Evolutionary conservation across 2,113 vertebrate species (phyloP).

Genomic region (Vimba vimba): DNA sequence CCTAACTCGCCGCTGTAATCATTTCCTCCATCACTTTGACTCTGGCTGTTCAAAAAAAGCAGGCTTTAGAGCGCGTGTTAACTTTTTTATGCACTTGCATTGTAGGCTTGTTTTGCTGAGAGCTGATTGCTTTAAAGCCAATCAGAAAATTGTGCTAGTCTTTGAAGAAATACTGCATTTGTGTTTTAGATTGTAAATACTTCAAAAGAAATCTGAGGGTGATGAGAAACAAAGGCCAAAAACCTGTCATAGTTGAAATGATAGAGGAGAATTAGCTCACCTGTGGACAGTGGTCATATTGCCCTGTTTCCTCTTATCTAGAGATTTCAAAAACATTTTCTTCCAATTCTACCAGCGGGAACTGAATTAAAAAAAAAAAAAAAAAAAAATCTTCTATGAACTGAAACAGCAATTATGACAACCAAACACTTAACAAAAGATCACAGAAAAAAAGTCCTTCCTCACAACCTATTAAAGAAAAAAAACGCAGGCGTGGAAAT

Average conservation of each 20-base stretch:
- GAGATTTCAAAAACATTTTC: conserved; percentile 32
- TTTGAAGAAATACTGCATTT: conserved; percentile 51
- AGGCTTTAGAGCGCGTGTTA: neutral
- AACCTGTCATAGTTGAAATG: neutral
- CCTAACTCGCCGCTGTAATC: conserved; percentile 31
- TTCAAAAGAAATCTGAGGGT: conserved; percentile 56
- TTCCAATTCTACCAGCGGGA: conserved; percentile 13
- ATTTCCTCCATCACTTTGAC: conserved; percentile 7
- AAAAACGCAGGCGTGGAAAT: neutral
- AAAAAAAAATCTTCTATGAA: neutral
- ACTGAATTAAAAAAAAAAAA: neutral
- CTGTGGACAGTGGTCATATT: conserved; percentile 7
- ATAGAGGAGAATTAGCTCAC: neutral
- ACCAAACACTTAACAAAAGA: conserved; percentile 35
- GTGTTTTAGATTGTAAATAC: conserved; percentile 55
- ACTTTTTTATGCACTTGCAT: conserved; percentile 38
- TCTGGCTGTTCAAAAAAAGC: neutral
- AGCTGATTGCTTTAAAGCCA: conserved; percentile 52
- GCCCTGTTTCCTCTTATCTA: conserved; percentile 15
- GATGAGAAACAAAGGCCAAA: conserved; percentile 25
- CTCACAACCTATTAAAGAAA: neutral
- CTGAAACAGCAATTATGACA: conserved; percentile 7
- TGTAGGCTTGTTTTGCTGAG: conserved; percentile 59
- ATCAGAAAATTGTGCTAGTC: conserved; percentile 46
- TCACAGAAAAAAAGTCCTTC: conserved; percentile 35